Conservation (phyloP, 2,797 vertebrate species). For the Hydrocynus forskahlii region DNA sequence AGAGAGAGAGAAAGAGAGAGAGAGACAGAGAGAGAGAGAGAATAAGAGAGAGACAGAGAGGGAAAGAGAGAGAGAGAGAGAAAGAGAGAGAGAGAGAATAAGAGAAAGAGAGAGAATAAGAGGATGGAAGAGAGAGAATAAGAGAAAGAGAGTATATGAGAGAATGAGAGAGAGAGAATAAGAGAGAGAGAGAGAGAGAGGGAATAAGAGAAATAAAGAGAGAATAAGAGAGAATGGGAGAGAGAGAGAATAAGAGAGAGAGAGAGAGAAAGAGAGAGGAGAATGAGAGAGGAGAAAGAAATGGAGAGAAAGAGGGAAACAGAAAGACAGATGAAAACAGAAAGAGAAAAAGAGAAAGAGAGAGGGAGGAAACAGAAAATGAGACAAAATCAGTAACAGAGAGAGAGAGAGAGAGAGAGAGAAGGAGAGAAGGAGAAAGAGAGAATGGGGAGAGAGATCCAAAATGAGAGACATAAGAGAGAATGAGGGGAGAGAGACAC, state of each 20-base stretch:
- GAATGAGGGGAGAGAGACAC: not conserved
- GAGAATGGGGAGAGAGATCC: not conserved
- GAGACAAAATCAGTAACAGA: no score
- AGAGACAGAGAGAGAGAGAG: not conserved
- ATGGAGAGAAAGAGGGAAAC: slow-evolving; percentile 7
- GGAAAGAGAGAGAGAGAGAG: not conserved
- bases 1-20: slow-evolving; percentile 7
- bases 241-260: not conserved
- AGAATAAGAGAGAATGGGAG: not conserved
- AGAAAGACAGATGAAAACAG: not conserved
- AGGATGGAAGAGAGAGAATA: not conserved
- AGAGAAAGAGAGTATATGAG: not conserved
- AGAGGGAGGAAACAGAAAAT: not conserved
- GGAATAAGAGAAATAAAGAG: not conserved
- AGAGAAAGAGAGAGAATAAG: not conserved
- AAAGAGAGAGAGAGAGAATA: not conserved
- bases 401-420: slow-evolving; percentile 4
- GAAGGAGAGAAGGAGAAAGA: slow-evolving; percentile 7
- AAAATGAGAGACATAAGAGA: slow-evolving; percentile 14
- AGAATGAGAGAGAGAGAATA: not conserved
- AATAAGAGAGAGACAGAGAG: not conserved
- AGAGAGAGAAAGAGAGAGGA: slow-evolving; percentile 30
- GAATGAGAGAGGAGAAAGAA: slow-evolving; percentile 12
- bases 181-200: no score
- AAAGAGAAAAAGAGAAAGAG: slow-evolving; percentile 27